Evolutionary conservation across 2,888 invertebrate species (phyloP).

Genomic region (Diaphora mendica): DNA sequence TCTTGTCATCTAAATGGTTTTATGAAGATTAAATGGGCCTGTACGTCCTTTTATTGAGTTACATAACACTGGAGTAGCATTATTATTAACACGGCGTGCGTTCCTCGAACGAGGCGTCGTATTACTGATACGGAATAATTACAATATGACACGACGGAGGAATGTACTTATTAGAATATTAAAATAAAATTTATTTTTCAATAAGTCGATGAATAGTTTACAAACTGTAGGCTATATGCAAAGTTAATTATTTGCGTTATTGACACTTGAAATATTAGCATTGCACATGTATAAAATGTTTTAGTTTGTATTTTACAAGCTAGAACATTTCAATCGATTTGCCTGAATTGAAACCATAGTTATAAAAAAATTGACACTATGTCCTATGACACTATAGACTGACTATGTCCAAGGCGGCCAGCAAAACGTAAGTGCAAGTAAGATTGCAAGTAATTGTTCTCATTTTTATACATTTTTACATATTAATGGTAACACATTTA

Average conservation of each 20-base stretch:
- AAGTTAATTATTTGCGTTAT: too few relatives aligned
- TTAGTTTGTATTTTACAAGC: neutral
- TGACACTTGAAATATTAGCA: too few relatives aligned
- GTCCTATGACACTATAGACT: too few relatives aligned
- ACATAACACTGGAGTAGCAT: neutral
- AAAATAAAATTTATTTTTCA: neutral
- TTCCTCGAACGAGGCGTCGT: neutral
- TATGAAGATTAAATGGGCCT: conserved; percentile 3
- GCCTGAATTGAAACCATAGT: too few relatives aligned
- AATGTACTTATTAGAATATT: neutral
- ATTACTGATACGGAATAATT: neutral
- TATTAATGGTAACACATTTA: too few relatives aligned
- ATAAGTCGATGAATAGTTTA: neutral
- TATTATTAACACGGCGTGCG: neutral
- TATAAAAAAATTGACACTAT: too few relatives aligned
- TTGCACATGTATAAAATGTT: neutral
- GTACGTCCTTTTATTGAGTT: conserved; percentile 1
- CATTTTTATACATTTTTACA: too few relatives aligned
- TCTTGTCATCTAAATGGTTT: neutral
- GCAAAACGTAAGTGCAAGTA: neutral
- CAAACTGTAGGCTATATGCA: too few relatives aligned
- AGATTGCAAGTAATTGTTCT: too few relatives aligned
- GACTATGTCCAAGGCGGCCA: too few relatives aligned
- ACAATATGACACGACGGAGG: neutral
- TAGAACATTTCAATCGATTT: neutral